A percentile compares a stretch with the other conserved stretches of the same genome.
These are phyloP conservation scores for Merops nubicus DNA, from an alignment of 2,113 vertebrate species.

Conservation along the genomic window DNA sequence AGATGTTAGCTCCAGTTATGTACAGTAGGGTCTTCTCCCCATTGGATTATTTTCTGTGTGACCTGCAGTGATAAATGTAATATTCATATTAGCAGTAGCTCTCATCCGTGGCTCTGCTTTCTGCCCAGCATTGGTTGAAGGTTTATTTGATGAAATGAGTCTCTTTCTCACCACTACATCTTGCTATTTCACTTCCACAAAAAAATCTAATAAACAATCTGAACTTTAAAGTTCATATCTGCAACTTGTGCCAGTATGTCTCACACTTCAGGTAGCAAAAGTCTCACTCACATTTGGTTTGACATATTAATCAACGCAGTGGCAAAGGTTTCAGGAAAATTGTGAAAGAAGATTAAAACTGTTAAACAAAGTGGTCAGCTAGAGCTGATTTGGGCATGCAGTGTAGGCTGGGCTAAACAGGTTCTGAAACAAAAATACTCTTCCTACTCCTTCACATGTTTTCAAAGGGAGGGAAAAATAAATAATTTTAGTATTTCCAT, in stretches of 20 bases:
- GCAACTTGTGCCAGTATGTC: not conserved
- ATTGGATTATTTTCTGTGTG: constrained; percentile 39
- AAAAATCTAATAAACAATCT: constrained; percentile 11
- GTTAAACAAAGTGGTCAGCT: constrained; percentile 33
- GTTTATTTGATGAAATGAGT: constrained; percentile 35
- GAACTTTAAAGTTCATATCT: constrained; percentile 52
- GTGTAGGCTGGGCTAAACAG: not conserved
- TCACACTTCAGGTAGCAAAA: constrained; percentile 10
- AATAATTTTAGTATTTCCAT: not conserved
- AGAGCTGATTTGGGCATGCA: not conserved
- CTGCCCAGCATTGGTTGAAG: constrained; percentile 2
- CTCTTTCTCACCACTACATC: not conserved
- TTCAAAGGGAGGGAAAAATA: not conserved
- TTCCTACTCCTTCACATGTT: not conserved
- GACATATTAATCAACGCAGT: constrained; percentile 47
- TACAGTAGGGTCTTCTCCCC: constrained; percentile 63
- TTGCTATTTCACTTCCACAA: constrained; percentile 31
- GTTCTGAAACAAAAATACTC: not conserved
- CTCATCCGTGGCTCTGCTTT: constrained; percentile 5
- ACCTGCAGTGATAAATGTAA: constrained; percentile 31
- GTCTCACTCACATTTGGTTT: constrained; percentile 52
- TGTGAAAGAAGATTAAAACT: constrained; percentile 16
- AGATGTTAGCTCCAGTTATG: constrained; percentile 68
- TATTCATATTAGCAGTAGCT: constrained; percentile 37
- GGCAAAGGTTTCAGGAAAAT: constrained; percentile 48